Conservation (phyloP, 2,797 vertebrate genomes). For the Gorsachius magnificus region DNA sequence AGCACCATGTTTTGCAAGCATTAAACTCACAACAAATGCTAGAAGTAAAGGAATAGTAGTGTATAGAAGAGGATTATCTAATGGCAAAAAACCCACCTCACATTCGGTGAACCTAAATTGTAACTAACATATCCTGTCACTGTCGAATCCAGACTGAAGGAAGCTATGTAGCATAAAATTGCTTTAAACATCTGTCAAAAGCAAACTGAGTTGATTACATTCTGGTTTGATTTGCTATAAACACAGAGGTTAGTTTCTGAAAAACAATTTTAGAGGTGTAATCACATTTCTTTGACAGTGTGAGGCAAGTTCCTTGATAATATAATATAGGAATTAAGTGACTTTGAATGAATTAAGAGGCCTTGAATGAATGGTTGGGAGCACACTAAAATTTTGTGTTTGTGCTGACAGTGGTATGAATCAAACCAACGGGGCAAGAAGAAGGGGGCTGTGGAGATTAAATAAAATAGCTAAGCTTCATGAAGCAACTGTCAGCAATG, state of each 20-base stretch:
- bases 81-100: not conserved
- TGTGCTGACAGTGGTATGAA: not conserved
- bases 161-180: constrained; percentile 57
- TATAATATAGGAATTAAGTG: constrained; percentile 10
- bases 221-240: constrained; percentile 58
- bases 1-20: not conserved
- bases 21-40: not conserved
- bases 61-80: not conserved
- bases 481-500: not conserved
- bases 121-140: not conserved
- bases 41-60: not conserved
- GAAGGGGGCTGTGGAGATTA: not conserved
- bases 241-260: constrained; percentile 22
- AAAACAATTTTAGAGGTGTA: constrained; percentile 32
- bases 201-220: constrained; percentile 47
- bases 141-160: constrained; percentile 4
- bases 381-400: not conserved
- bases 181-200: constrained; percentile 64
- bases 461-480: not conserved
- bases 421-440: not conserved
- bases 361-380: constrained; percentile 9
- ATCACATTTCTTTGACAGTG: constrained; percentile 51
- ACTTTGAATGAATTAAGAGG: constrained; percentile 27
- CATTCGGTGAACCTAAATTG: not conserved
- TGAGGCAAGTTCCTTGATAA: constrained; percentile 30